Conservation (phyloP, 2,113 vertebrate genomes). For the Sapayoa aenigma region DNA sequence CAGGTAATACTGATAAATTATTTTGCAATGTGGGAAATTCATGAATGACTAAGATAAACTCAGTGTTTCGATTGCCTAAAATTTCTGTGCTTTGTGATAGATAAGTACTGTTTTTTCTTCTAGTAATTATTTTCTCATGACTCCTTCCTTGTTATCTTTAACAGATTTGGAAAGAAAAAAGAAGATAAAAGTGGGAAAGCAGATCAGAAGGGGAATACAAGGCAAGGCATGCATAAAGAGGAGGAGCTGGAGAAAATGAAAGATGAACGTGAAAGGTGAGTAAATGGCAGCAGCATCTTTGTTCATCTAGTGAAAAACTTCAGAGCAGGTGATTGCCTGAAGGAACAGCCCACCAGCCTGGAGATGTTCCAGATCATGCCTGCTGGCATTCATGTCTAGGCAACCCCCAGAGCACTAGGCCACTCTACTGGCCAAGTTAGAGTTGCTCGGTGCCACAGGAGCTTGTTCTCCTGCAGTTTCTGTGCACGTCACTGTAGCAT, state of each 20-base stretch:
- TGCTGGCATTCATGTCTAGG: not conserved
- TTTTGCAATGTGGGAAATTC: not conserved
- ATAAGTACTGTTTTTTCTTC: not conserved
- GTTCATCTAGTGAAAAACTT: not conserved
- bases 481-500: not conserved
- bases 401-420: not conserved
- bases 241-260: conserved; percentile 86
- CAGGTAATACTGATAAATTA: not conserved
- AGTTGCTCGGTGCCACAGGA: not conserved
- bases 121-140: not conserved
- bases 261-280: conserved; percentile 83
- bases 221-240: conserved; percentile 78
- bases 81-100: not conserved
- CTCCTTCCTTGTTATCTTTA: conserved; percentile 22
- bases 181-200: conserved; percentile 85
- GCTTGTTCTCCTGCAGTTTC: not conserved
- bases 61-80: not conserved
- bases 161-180: conserved; percentile 94
- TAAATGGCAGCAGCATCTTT: not conserved
- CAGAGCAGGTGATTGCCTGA: not conserved
- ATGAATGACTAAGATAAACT: not conserved
- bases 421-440: rapidly evolving
- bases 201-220: conserved; percentile 77
- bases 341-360: not conserved
- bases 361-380: not conserved